Conservation (phyloP, 2,888 invertebrate species). For the Campoplex capitator region DNA sequence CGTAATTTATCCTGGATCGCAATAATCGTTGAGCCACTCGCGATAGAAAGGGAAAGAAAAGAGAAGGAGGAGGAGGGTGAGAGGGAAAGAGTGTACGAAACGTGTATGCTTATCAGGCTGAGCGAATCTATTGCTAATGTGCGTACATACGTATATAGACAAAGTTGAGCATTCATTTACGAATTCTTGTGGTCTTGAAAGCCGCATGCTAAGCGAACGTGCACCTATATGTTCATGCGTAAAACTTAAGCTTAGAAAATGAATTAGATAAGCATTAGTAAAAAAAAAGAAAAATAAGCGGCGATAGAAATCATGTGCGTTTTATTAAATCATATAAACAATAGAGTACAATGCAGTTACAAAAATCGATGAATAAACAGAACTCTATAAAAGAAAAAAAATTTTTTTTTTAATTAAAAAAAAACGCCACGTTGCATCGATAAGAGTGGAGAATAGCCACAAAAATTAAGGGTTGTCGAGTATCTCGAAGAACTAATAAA, state of each 20-base stretch:
- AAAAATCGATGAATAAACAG: slow-evolving; percentile 40
- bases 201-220: slow-evolving; percentile 62
- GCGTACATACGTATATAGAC: slow-evolving; percentile 2
- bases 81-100: slow-evolving; percentile 19
- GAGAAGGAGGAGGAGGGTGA: neutral
- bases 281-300: slow-evolving; percentile 46
- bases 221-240: slow-evolving; percentile 44
- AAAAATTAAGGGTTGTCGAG: slow-evolving; percentile 31
- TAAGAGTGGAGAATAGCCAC: neutral
- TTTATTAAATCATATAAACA: slow-evolving; percentile 65
- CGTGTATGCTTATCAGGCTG: slow-evolving; percentile 59
- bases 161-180: slow-evolving; percentile 49
- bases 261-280: slow-evolving; percentile 61
- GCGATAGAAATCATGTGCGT: slow-evolving; percentile 41
- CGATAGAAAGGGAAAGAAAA: neutral
- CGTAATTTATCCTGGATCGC: slow-evolving; percentile 13
- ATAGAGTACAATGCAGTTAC: slow-evolving; percentile 53
- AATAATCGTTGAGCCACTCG: slow-evolving; percentile 39
- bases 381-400: neutral
- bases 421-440: slow-evolving; percentile 20
- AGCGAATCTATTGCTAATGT: slow-evolving; percentile 63
- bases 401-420: neutral
- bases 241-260: slow-evolving; percentile 42
- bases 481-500: slow-evolving; percentile 49
- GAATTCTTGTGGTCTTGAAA: slow-evolving; percentile 64